phyloP scores from a whole-genome alignment of 2,113 vertebrate species.

The Oenanthe melanoleuca region DNA sequence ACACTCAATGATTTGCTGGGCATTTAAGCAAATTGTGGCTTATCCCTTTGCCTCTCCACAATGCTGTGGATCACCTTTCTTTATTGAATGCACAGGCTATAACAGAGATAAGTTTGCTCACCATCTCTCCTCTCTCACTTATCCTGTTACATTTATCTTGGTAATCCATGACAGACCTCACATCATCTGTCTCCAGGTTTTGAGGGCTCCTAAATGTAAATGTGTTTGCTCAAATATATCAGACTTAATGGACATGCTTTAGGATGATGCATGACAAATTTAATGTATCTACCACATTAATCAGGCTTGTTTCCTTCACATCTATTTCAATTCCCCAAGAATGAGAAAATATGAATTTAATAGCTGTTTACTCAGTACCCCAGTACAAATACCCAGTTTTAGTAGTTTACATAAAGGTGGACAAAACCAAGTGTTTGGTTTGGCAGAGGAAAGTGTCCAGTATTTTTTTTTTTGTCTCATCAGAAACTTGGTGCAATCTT shows the following conservation, averaged over 20 bases:
- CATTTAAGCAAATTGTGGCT: conserved; percentile 10
- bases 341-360: background rate
- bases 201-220: conserved; percentile 28
- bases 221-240: conserved; percentile 45
- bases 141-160: conserved; percentile 15
- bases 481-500: background rate
- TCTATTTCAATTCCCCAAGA: background rate
- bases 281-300: conserved; percentile 38
- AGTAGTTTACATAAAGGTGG: background rate
- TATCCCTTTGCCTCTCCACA: background rate
- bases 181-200: conserved; percentile 12
- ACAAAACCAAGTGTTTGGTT: background rate
- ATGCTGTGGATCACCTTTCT: background rate
- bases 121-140: background rate
- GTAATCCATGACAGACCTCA: conserved; percentile 37
- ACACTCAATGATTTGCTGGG: background rate
- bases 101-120: background rate
- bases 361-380: background rate
- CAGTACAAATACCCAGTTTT: background rate
- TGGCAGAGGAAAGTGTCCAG: background rate
- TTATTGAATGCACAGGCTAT: background rate
- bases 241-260: conserved; percentile 31
- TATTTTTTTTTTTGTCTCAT: background rate
- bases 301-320: background rate
- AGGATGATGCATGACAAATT: conserved; percentile 29